These are phyloP conservation scores for Potamilus streckersoni DNA, from an alignment of 1,140 invertebrate genomes.

Conservation along the genomic window DNA sequence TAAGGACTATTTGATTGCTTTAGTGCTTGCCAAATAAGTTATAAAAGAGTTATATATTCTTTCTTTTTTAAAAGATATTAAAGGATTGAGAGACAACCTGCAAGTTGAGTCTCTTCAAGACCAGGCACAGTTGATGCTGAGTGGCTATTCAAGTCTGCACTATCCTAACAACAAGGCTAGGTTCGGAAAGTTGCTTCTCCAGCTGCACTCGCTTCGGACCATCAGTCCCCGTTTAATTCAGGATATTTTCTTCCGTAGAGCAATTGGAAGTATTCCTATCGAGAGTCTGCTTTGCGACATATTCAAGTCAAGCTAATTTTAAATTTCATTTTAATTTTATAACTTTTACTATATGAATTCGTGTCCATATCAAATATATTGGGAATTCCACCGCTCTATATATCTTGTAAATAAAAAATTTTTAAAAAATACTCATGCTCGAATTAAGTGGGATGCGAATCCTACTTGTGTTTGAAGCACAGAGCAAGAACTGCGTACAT, in stretches of 20 bases:
- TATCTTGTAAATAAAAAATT: no score
- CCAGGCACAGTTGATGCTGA: constrained; percentile 95
- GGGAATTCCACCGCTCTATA: no score
- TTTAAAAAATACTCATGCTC: no score
- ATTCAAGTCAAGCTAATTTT: constrained; percentile 71
- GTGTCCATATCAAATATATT: no score
- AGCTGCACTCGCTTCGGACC: constrained; percentile 85
- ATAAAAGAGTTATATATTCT: neutral
- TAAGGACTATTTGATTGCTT: no score
- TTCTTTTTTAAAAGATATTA: constrained; percentile 70
- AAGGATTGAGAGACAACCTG: constrained; percentile 90
- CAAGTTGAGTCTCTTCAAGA: constrained; percentile 98
- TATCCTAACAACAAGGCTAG: constrained; percentile 79
- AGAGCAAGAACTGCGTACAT: no score
- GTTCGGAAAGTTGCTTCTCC: constrained; percentile 91
- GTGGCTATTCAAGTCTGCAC: constrained; percentile 86
- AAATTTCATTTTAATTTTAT: neutral
- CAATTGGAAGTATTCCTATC: constrained; percentile 97
- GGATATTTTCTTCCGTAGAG: constrained; percentile 91
- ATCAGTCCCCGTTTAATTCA: constrained; percentile 81
- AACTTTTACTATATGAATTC: no score
- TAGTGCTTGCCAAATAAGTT: no score
- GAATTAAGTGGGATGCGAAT: no score
- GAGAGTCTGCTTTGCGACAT: constrained; percentile 98
- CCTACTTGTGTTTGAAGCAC: no score